Evolutionary conservation across 2,888 invertebrate species (phyloP).

Genomic region (Latheticus oryzae): DNA sequence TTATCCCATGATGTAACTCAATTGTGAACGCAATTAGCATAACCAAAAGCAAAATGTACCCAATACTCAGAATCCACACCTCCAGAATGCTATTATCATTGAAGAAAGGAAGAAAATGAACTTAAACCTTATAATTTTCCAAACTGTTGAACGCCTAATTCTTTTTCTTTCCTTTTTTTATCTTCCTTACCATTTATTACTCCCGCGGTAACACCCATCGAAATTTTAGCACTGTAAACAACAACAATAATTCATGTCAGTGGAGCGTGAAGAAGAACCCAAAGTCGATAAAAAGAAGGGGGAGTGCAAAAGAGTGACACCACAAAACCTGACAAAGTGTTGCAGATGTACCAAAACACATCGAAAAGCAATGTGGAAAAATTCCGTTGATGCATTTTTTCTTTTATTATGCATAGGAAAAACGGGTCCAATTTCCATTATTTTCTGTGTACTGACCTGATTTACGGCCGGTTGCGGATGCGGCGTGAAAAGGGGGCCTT

Average conservation of each 20-base stretch:
- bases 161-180: constrained; percentile 14
- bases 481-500: constrained; percentile 9
- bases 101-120: constrained; percentile 18
- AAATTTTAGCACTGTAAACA: constrained; percentile 34
- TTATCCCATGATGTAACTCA: constrained; percentile 23
- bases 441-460: constrained; percentile 18
- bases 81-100: constrained; percentile 14
- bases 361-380: no score
- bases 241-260: constrained; percentile 34
- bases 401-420: not conserved
- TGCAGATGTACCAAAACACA: not conserved
- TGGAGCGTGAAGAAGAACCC: constrained; percentile 41
- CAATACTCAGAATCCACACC: constrained; percentile 31
- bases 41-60: constrained; percentile 29
- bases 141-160: constrained; percentile 37
- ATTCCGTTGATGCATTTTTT: no score
- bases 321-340: constrained; percentile 1
- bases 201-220: constrained; percentile 23
- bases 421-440: constrained; percentile 6
- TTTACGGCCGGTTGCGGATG: constrained; percentile 17
- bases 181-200: constrained; percentile 8
- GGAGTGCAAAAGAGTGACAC: constrained; percentile 1
- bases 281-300: constrained; percentile 26
- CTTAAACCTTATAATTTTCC: constrained; percentile 38
- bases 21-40: constrained; percentile 29